Base-by-base conservation (phyloP, 2,797 vertebrate genomes). In the Calcarius lapponicus region DNA sequence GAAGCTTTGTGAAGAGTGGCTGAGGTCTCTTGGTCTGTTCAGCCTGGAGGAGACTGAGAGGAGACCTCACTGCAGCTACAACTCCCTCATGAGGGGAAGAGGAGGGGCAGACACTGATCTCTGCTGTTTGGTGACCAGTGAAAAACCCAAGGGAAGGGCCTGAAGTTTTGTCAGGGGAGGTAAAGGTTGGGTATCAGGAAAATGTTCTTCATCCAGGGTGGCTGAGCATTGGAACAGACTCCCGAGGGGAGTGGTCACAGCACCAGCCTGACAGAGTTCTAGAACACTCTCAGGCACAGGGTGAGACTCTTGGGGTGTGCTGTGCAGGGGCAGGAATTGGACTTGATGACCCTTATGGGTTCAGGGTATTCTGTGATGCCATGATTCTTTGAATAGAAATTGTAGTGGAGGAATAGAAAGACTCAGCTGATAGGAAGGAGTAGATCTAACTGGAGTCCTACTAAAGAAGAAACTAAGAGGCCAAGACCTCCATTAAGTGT, bases 81-180 rank as follows among this genome's bases (percentile, higher is more conserved):
- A 1, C 40, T 40, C 0, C n/a, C 29, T 45, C 2, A 1, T 1
- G 2, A 54, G 24, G 40, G 20, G 7, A 40, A 76, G 14, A 1
- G 1, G 1, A 61, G 64, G 7, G 25, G 42, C 65, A 62, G 64
- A 0, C 25, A 25, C 29, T 20, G 40, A 54, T 25, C 11, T 48
- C n/a, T 53, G 1, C 47, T 47, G 11, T 25, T 9, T 0, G 4
- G 19, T n/a, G 20, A 40, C 47, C 38, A n/a, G 9, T 29, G 24
- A 47, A 7, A 47, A 1, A n/a, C 1, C 8, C 1, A 0, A 25
- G 40, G 10, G 2, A 54, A 54, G 4, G 7, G 17, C 10, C 29
- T 76, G 40, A 8, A 40, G 1, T 3, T 45, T 3, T 19, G 28
- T 24, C 22, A 29, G 34, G 7, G 40, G 17, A 47, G 16, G 6